A percentile compares a stretch with the other conserved stretches of the same genome.
Evolutionary conservation across 1,140 invertebrate genomes (phyloP).

Genomic region (Drosophila seguyi): DNA sequence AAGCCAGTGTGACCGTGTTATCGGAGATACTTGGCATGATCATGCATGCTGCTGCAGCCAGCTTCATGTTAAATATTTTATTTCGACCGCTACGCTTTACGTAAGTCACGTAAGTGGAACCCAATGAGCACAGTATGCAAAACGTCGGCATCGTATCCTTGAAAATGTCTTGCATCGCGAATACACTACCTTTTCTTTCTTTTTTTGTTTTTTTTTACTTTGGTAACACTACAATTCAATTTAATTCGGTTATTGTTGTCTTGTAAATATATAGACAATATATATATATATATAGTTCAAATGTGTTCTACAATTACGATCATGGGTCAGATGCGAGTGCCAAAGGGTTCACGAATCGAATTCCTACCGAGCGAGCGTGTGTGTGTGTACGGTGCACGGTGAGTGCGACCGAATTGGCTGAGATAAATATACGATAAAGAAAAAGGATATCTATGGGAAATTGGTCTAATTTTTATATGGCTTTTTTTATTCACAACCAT

Average conservation of each 20-base stretch:
- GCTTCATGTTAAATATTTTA: slow-evolving; percentile 31
- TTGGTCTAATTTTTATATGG: slow-evolving; percentile 37
- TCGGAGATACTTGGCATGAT: background rate
- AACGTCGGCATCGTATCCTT: slow-evolving; percentile 34
- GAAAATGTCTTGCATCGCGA: slow-evolving; percentile 17
- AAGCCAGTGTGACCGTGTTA: background rate
- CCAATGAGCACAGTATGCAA: slow-evolving; percentile 73
- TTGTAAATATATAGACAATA: slow-evolving; percentile 55
- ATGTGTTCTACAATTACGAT: slow-evolving; percentile 25
- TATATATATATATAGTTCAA: slow-evolving; percentile 7
- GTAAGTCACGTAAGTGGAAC: slow-evolving; percentile 21
- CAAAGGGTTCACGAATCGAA: slow-evolving; percentile 65
- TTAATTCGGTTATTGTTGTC: slow-evolving; percentile 30
- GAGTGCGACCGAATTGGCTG: slow-evolving; percentile 18
- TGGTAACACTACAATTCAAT: slow-evolving; percentile 42
- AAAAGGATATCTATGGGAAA: slow-evolving; percentile 19
- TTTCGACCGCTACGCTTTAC: slow-evolving; percentile 37
- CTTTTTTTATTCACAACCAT: slow-evolving; percentile 62
- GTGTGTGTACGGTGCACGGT: background rate
- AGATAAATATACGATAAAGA: slow-evolving; percentile 9
- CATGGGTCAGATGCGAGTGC: slow-evolving; percentile 51
- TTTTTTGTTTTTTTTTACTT: slow-evolving; percentile 10
- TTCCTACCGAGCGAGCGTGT: slow-evolving; percentile 22
- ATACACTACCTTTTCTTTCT: slow-evolving; percentile 11
- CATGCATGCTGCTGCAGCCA: background rate